Conservation (phyloP, 2,888 invertebrate species). For the Nomada fabriciana region DNA sequence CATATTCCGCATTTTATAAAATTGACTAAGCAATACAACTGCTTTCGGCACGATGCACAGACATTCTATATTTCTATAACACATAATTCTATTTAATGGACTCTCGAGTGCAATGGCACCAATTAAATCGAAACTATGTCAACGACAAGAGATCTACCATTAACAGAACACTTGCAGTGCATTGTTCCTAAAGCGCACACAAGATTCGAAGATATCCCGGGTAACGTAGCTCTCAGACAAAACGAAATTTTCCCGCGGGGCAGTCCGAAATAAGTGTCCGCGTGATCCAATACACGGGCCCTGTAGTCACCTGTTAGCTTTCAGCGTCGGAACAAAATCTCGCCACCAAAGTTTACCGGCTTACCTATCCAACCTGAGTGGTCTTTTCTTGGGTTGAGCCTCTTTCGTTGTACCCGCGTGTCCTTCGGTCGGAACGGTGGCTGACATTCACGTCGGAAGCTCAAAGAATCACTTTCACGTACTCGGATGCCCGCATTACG, state of each 20-base stretch:
- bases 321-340: conserved; percentile 46
- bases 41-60: too few relatives aligned
- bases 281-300: conserved; percentile 29
- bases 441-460: conserved; percentile 9
- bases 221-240: conserved; percentile 8
- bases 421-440: conserved; percentile 1
- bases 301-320: conserved; percentile 42
- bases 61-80: too few relatives aligned
- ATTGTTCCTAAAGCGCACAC: too few relatives aligned
- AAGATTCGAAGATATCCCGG: not conserved
- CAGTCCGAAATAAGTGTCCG: conserved; percentile 19
- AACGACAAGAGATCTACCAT: too few relatives aligned
- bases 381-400: conserved; percentile 50
- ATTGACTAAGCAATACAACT: too few relatives aligned
- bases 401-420: not conserved
- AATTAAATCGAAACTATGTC: too few relatives aligned
- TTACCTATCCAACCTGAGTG: conserved; percentile 50
- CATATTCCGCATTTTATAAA: too few relatives aligned
- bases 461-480: conserved; percentile 57
- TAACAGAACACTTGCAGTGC: too few relatives aligned
- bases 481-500: conserved; percentile 46
- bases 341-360: conserved; percentile 41
- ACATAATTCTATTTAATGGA: too few relatives aligned
- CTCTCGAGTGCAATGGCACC: too few relatives aligned
- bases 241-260: conserved; percentile 26